Percentiles rank a stretch among this genome's conserved stretches.
Evolutionary conservation across 2,888 invertebrate species (phyloP).

Genomic region (Saturnia japonica): DNA sequence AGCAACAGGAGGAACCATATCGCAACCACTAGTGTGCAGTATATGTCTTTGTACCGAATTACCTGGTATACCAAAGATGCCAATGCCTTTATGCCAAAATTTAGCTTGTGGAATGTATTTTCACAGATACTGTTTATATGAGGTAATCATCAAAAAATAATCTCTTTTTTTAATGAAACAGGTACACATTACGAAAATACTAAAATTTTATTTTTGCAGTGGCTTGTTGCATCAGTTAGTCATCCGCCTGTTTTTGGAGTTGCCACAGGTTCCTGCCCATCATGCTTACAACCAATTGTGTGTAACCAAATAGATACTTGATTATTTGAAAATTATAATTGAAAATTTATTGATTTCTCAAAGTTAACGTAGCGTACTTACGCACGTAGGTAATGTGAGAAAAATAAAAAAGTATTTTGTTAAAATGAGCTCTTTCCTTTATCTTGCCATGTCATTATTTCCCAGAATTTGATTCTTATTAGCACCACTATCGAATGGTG

Average conservation of each 20-base stretch:
- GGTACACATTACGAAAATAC: neutral
- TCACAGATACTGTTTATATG: conserved; percentile 65
- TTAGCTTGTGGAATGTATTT: conserved; percentile 60
- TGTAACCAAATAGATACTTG: conserved; percentile 58
- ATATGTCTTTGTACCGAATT: conserved; percentile 65
- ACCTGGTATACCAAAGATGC: conserved; percentile 51
- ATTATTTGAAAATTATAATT: no score
- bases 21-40: conserved; percentile 47
- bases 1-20: conserved; percentile 22
- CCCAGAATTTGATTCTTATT: no score
- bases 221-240: conserved; percentile 65
- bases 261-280: conserved; percentile 65
- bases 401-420: no score
- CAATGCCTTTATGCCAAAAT: conserved; percentile 69
- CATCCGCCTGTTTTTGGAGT: conserved; percentile 67
- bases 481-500: no score
- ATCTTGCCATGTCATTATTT: no score
- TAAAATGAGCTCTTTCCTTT: no score
- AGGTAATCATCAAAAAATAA: conserved; percentile 45
- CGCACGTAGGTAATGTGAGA: no score
- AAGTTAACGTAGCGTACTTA: no score
- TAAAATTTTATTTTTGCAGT: conserved; percentile 48
- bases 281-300: conserved; percentile 60
- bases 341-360: neutral
- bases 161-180: neutral